Evolutionary conservation across 2,113 vertebrate species (phyloP), one percentile per base, ranked within the genome.

Genomic region (Arothron firmamentum): DNA sequence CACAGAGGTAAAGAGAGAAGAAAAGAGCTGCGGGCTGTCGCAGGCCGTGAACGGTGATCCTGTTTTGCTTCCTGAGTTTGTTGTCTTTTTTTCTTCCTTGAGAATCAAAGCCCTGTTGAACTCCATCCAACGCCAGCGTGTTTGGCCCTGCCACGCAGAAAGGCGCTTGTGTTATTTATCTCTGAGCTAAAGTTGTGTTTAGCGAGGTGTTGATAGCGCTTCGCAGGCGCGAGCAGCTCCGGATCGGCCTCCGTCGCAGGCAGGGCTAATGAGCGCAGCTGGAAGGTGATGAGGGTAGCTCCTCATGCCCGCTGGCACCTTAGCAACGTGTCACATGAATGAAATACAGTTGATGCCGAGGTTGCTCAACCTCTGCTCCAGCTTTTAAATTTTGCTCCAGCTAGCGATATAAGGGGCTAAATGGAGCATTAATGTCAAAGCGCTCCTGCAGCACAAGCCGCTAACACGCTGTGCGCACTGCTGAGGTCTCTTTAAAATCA

Each of bases 61-160:
- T 92, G 90, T 93, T 95, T 93, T 92, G 92, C 88, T 91, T 90
- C 83, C 80, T 43, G 81, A 85, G 12, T 62, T 51, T 21, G 58
- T 62, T 91, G 88, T 91, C 10, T 43, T 45, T n/a, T 21, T 90
- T 88, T 88, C 83, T 9, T 56, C 80, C 38, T 62, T 21, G 20
- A 90, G 88, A 94, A 93, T 93, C 91, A 92, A 92, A 94, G 85
- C 79, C 77, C 84, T 80, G 85, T 91, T 94, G 92, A 95, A 94
- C 85, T 74, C 54, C 49, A 65, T 93, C 93, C 94, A 96, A 93
- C 91, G 90, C 80, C 87, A 94, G 93, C 93, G 89, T 93, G 93
- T 93, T 94, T 90, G 88, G 92, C 87, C 92, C 90, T 93, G 93
- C 90, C 88, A 87, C 72, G 83, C 80, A 89, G 88, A 91, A 90